Evolutionary conservation across 2,113 vertebrate species (phyloP), one percentile per base, ranked within the genome.

Genomic region (Colius striatus): DNA sequence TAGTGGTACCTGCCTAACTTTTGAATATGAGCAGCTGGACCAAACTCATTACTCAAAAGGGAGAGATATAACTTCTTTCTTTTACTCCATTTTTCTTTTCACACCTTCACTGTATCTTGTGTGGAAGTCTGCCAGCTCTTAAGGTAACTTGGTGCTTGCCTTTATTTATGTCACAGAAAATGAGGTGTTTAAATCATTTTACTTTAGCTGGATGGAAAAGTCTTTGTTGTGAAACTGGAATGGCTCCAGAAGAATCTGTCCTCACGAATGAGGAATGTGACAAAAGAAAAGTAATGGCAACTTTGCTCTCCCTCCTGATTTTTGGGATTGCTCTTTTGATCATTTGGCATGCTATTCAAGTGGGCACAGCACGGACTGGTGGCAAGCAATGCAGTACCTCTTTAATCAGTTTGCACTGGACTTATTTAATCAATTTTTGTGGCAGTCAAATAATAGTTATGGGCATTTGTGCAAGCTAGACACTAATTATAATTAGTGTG

Each of bases 141-240:
- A 55, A 47, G 34, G 60, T 68, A 71, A 32, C 32, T 71, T 41
- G 34, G 18, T 50, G 18, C 25, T 74, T 84, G 90, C 53, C 32
- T 51, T 70, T 90, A 77, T 96, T 94, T 91, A 41, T 87, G 84
- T 76, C 94, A 92, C 85, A 87, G 87, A 93, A 96, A 88, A 94
- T 43, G 34, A 90, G 51, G 65, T 81, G 65, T 95, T 87, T 79
- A 94, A 95, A 90, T 95, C 13, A 1, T 74, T 86, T 93, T 93
- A 57, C 65, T 88, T 91, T 58, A 65, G 48, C 63, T 83, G 68
- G 76, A 38, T 93, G 73, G 83, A 87, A 89, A 63, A 45, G 45
- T 45, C 88, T 95, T 93, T 96, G 87, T 83, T 95, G 85, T 84
- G 90, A 72, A 95, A 73, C 66, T 86, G 90, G 85, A 94, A 84